Evolutionary conservation across 2,888 invertebrate species (phyloP), one percentile per base, ranked within the genome.

Genomic region (Synergus umbraculus): DNA sequence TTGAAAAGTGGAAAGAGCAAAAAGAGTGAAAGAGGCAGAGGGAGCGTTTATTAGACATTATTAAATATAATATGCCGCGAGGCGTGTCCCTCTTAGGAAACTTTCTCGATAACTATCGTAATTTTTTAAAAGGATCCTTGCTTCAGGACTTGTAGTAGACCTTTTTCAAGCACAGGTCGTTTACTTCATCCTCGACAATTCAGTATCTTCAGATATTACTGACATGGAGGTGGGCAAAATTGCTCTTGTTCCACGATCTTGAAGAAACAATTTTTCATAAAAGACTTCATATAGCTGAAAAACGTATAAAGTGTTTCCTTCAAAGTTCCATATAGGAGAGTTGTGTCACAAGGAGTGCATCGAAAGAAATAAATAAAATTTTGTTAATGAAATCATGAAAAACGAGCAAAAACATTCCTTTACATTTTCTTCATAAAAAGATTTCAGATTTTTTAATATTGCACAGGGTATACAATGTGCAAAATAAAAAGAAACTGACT

Each of bases 81-180:
- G 89, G 86, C 88, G 84, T 87, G 86, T 86, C 86, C 85, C 82
- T 81, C 13, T 63, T 46, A 37, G 69, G 49, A 85, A 87, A 88
- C 85, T 89, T 88, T 86, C 83, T 85, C 88, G 86, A 89, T 88
- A 89, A 89, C 88, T 89, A 29, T 89, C 78, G 86, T 89, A 87
- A 89, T 89, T 89, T 85, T 85, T 86, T 88, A 85, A 89, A 88
- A 89, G 87, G 86, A 86, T 86, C 82, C 81, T 81, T 77, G 80
- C 82, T 79, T 78, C 78, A 79, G 85, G 81, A 81, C 85, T 73
- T 46, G 77, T 66, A 29, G 1, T 78, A 46, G 4, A 73, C 78
- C 64, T 77, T 80, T 63, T 44, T 65, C 69, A 44, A 69, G 41
- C 44, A 18, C 41, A 54, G 10, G 64, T 44, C 18, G 43, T 46